Percentiles rank a stretch among this genome's conserved stretches.
phyloP scores from a whole-genome alignment of 2,113 vertebrate species.

The Microcebus ravelobensis region DNA sequence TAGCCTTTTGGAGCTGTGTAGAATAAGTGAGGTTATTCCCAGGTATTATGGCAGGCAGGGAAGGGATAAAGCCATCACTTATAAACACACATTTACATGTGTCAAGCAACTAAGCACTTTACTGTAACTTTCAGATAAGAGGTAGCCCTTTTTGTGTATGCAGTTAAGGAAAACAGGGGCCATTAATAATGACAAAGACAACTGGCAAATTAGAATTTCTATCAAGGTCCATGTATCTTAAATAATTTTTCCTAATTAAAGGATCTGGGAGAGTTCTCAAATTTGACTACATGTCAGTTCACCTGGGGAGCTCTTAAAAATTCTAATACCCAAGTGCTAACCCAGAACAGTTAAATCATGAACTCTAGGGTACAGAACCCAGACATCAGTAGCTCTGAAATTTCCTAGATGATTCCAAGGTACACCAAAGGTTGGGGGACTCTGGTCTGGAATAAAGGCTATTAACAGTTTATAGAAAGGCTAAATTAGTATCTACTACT shows the following conservation, averaged over 20 bases:
- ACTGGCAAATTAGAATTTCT: not conserved
- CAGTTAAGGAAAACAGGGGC: not conserved
- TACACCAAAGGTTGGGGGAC: not conserved
- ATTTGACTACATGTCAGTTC: not conserved
- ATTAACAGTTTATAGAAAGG: not conserved
- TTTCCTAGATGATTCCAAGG: not conserved
- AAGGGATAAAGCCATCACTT: not conserved
- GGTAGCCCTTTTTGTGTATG: not conserved
- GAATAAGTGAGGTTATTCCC: not conserved
- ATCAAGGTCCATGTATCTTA: not conserved
- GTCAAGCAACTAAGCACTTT: not conserved
- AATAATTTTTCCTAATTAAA: constrained; percentile 33
- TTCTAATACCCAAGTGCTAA: not conserved
- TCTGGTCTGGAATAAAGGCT: not conserved
- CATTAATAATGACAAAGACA: not conserved
- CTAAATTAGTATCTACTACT: not conserved
- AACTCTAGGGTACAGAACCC: not conserved
- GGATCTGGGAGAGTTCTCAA: not conserved
- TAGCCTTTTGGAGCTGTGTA: not conserved
- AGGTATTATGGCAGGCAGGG: not conserved
- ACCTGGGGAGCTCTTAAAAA: not conserved
- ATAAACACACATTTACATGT: not conserved
- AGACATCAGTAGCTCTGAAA: not conserved
- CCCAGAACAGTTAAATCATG: not conserved
- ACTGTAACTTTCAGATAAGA: not conserved